phyloP scores from a whole-genome alignment of 2,888 invertebrate species.

The Epinotia bilunana region DNA sequence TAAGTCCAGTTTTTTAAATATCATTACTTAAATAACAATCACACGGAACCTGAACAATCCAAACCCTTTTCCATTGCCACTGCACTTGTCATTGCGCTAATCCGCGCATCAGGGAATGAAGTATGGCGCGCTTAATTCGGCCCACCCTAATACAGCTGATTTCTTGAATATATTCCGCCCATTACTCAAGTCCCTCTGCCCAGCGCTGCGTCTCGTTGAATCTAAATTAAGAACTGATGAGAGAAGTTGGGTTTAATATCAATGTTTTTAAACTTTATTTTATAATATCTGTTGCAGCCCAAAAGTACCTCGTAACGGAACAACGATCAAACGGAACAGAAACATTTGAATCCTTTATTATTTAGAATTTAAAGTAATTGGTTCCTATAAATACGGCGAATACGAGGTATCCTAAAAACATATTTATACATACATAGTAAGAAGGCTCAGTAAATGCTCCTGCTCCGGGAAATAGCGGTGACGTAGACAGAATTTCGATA shows the following conservation, averaged over 20 bases:
- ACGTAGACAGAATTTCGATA: neutral
- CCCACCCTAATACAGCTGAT: conserved; percentile 43
- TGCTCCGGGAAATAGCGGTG: neutral
- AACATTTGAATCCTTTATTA: neutral
- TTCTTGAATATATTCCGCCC: conserved; percentile 48
- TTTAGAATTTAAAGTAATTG: neutral
- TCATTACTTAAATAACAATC: neutral
- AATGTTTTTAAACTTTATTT: neutral
- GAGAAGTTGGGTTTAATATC: conserved; percentile 1
- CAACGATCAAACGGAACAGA: neutral
- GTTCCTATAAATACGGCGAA: neutral
- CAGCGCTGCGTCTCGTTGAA: conserved; percentile 18
- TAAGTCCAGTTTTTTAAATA: no score
- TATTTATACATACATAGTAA: neutral
- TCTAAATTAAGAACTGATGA: conserved; percentile 35
- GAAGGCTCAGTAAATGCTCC: neutral
- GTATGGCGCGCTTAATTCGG: conserved; percentile 39
- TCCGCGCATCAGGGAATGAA: conserved; percentile 37
- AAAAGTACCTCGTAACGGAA: neutral
- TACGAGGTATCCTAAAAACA: neutral
- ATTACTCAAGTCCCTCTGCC: conserved; percentile 45
- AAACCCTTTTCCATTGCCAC: neutral
- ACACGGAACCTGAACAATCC: conserved; percentile 10
- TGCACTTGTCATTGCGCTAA: conserved; percentile 34
- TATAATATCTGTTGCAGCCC: neutral